These are phyloP conservation scores for Agrilus mali DNA, from an alignment of 2,888 invertebrate species.

Conservation along the genomic window DNA sequence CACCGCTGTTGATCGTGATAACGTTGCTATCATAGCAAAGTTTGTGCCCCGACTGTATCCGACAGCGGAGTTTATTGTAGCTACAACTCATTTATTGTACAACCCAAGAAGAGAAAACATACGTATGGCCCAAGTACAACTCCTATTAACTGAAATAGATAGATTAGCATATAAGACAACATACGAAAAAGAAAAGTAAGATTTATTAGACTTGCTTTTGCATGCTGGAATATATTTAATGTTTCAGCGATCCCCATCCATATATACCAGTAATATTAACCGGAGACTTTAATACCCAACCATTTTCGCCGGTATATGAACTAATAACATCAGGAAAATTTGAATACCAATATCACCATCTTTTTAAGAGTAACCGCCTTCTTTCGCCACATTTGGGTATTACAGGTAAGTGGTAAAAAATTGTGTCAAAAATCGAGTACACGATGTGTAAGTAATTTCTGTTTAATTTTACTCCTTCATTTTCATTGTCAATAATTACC, in stretches of 20 bases:
- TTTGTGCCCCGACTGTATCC: constrained; percentile 44
- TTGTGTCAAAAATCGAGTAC: too few relatives aligned
- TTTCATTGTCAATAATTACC: too few relatives aligned
- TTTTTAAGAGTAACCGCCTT: constrained; percentile 17
- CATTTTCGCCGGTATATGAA: constrained; percentile 56
- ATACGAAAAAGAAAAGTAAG: constrained; percentile 19
- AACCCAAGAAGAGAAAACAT: constrained; percentile 85
- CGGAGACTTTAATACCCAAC: constrained; percentile 86
- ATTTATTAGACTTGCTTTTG: constrained; percentile 4
- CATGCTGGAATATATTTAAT: constrained; percentile 4
- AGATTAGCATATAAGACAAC: constrained; percentile 48
- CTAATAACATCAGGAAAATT: constrained; percentile 54
- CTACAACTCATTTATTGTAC: constrained; percentile 89
- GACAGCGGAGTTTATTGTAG: constrained; percentile 54
- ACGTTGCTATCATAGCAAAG: constrained; percentile 73
- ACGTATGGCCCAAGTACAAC: constrained; percentile 74
- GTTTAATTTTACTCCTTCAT: too few relatives aligned
- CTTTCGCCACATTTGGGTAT: constrained; percentile 32
- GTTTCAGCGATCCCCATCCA: constrained; percentile 17
- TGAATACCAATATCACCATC: constrained; percentile 27
- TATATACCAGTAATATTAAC: constrained; percentile 74
- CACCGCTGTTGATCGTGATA: constrained; percentile 66
- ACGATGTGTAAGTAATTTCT: too few relatives aligned
- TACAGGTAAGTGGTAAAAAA: constrained; percentile 29
- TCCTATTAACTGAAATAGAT: constrained; percentile 76